phyloP scores from a whole-genome alignment of 2,113 vertebrate species.

The Thalassarche chlororhynchos region DNA sequence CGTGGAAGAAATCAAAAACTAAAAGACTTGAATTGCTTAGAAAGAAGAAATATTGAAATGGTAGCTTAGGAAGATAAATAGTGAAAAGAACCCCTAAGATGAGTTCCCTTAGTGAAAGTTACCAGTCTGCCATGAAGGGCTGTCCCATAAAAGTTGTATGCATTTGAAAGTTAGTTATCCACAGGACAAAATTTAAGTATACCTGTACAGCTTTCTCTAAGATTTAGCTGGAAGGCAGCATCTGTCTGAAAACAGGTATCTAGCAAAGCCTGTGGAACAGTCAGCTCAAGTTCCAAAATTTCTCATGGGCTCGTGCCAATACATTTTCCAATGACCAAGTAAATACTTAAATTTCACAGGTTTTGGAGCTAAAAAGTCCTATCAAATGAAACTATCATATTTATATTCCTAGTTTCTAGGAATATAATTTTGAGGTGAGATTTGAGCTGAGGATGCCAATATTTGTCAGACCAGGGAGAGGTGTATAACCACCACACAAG shows the following conservation, averaged over 20 bases:
- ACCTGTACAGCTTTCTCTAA: neutral
- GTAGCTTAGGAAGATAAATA: neutral
- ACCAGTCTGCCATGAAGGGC: neutral
- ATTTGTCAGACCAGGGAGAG: neutral
- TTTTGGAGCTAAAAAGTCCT: neutral
- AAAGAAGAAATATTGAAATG: neutral
- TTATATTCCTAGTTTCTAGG: neutral
- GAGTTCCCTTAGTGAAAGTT: neutral
- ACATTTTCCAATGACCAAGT: neutral
- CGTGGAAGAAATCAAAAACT: neutral
- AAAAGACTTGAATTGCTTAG: neutral
- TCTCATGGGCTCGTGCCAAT: accelerated
- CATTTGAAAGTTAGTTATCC: neutral
- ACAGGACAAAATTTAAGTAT: neutral
- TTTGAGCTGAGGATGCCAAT: neutral
- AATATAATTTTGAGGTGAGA: neutral
- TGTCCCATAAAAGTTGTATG: neutral
- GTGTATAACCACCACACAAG: neutral
- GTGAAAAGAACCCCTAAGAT: neutral
- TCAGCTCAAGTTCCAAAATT: neutral
- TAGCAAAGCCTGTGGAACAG: neutral
- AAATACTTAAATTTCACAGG: neutral
- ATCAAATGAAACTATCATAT: neutral
- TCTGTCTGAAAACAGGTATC: neutral
- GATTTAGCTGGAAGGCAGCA: neutral